These are phyloP conservation scores for Craseonycteris thonglongyai DNA, from an alignment of 2,113 vertebrate genomes.

Conservation along the genomic window DNA sequence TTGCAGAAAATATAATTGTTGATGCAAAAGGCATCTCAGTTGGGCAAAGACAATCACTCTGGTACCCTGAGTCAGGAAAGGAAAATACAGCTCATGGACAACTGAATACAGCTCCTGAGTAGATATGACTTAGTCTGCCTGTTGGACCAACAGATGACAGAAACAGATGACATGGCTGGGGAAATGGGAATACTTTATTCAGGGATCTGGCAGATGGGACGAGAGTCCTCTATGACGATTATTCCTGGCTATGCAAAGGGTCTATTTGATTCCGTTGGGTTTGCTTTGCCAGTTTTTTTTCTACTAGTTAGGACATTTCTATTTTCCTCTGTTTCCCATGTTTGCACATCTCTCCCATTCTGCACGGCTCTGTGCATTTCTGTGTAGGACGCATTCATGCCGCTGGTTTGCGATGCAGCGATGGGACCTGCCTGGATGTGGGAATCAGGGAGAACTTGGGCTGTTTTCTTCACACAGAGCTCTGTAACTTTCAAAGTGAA, in stretches of 20 bases:
- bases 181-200: background rate
- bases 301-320: background rate
- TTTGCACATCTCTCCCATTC: background rate
- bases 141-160: background rate
- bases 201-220: background rate
- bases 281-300: background rate
- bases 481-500: background rate
- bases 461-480: background rate
- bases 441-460: background rate
- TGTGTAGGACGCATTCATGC: background rate
- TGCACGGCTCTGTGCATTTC: background rate
- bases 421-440: background rate
- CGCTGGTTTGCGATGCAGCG: background rate
- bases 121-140: background rate
- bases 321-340: background rate
- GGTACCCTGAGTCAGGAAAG: background rate
- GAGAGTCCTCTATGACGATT: background rate
- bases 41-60: background rate
- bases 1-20: background rate
- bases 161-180: background rate
- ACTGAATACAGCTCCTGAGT: background rate
- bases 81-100: background rate
- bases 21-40: background rate
- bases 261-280: background rate
- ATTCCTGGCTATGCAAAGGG: background rate